These are phyloP conservation scores for Myotis davidii DNA, from an alignment of 2,113 vertebrate species.

Conservation along the genomic window DNA sequence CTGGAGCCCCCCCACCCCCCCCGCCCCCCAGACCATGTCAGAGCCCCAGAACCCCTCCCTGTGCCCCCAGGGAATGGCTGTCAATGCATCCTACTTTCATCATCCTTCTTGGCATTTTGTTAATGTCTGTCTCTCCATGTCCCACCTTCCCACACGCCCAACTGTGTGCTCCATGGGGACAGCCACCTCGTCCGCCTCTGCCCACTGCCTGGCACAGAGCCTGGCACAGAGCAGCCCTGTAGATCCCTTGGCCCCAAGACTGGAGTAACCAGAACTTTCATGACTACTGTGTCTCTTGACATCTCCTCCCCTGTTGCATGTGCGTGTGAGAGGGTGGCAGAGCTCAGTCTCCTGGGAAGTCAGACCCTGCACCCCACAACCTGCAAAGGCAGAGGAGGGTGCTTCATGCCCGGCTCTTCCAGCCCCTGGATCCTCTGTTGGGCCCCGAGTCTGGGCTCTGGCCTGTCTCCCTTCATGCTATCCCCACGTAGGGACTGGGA, in stretches of 20 bases:
- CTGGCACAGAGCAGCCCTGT: not conserved
- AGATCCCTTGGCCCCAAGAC: not conserved
- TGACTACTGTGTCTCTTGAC: not conserved
- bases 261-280: not conserved
- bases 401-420: not conserved
- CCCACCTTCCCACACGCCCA: not conserved
- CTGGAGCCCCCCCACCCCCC: not conserved
- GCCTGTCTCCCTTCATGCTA: not conserved
- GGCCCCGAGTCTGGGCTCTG: not conserved
- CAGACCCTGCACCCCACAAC: not conserved
- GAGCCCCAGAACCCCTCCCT: not conserved
- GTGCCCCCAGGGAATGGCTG: not conserved
- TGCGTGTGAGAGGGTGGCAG: not conserved
- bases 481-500: conserved; percentile 43
- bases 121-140: not conserved
- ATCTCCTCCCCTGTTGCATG: not conserved
- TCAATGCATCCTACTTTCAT: not conserved
- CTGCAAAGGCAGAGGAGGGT: not conserved
- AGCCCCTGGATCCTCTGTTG: not conserved
- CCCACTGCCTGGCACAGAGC: not conserved
- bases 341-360: not conserved
- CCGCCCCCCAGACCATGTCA: not conserved
- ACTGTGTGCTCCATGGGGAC: not conserved
- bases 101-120: not conserved
- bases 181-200: not conserved